Percentiles rank a stretch among this genome's conserved stretches.
phyloP scores from a whole-genome alignment of 2,888 invertebrate species.

The Helobdella robusta region DNA sequence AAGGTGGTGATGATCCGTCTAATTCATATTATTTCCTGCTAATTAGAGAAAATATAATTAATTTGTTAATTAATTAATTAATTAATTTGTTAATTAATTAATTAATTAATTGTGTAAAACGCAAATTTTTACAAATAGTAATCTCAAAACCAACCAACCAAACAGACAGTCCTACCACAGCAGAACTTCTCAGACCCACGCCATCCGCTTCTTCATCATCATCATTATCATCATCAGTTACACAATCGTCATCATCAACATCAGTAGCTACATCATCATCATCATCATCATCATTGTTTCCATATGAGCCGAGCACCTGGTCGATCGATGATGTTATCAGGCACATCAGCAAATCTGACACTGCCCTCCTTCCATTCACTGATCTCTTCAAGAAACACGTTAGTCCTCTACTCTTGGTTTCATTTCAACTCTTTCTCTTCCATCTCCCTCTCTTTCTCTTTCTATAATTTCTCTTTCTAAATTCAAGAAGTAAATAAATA shows the following conservation, averaged over 20 bases:
- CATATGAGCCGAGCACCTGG: constrained; percentile 57
- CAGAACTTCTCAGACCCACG: constrained; percentile 52
- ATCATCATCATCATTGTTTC: constrained; percentile 19
- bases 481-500: too few relatives aligned
- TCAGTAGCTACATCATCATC: neutral
- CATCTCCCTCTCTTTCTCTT: too few relatives aligned
- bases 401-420: constrained; percentile 50
- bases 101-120: too few relatives aligned
- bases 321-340: constrained; percentile 87
- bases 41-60: too few relatives aligned
- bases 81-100: too few relatives aligned
- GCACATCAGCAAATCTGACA: constrained; percentile 75
- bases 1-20: too few relatives aligned
- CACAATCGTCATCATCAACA: constrained; percentile 30
- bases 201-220: too few relatives aligned
- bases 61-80: too few relatives aligned
- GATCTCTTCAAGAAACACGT: constrained; percentile 87
- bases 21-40: too few relatives aligned
- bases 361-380: constrained; percentile 72
- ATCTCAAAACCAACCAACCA: neutral
- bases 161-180: constrained; percentile 54
- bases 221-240: constrained; percentile 37
- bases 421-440: too few relatives aligned
- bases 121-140: too few relatives aligned
- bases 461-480: too few relatives aligned